Percentiles rank a stretch among this genome's conserved stretches.
phyloP scores from a whole-genome alignment of 2,113 vertebrate species.

The Ginglymostoma cirratum region DNA sequence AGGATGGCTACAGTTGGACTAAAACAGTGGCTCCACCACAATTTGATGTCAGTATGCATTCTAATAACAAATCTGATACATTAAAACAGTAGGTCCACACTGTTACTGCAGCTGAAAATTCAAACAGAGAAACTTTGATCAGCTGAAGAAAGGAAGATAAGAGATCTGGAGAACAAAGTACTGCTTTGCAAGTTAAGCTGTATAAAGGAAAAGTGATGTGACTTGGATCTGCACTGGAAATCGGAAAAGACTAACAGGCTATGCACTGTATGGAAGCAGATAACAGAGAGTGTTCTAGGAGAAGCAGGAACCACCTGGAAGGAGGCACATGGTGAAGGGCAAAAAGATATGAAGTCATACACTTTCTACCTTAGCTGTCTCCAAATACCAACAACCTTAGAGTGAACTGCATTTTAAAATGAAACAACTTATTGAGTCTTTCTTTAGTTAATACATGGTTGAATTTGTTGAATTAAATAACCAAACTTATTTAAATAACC shows the following conservation, averaged over 20 bases:
- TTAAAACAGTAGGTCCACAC: background rate
- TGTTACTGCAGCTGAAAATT: background rate
- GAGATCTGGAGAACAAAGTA: slow-evolving; percentile 5
- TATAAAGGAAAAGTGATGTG: slow-evolving; percentile 14
- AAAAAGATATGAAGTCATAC: background rate
- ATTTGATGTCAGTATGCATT: background rate
- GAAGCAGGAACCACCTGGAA: slow-evolving; percentile 35
- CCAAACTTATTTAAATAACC: background rate
- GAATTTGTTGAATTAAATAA: background rate
- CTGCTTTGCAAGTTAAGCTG: background rate
- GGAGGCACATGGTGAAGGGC: slow-evolving; percentile 17
- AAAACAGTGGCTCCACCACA: background rate
- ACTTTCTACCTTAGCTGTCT: background rate
- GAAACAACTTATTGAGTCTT: background rate
- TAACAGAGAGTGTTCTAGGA: background rate
- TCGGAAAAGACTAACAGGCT: background rate
- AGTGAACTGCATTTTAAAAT: background rate
- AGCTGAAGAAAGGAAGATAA: slow-evolving; percentile 27
- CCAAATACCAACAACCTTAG: background rate
- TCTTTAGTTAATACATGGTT: background rate
- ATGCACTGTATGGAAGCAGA: slow-evolving; percentile 20
- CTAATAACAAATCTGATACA: slow-evolving; percentile 4
- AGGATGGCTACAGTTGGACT: background rate
- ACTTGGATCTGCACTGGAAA: slow-evolving; percentile 3
- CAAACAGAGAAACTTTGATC: background rate